Base-by-base conservation (phyloP, 2,888 invertebrate species). In the Cerastis leucographa region DNA sequence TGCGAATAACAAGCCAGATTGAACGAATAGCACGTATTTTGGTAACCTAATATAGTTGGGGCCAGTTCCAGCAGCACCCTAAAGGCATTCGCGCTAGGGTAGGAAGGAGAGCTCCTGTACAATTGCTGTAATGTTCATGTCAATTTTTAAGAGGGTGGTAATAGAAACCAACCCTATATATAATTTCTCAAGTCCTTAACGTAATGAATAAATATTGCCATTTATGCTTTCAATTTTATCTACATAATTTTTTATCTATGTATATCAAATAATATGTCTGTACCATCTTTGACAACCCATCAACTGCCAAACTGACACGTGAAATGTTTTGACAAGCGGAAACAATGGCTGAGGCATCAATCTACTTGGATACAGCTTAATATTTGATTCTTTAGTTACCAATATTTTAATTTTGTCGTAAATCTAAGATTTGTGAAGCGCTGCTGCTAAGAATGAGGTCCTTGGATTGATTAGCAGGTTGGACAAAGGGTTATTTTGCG, bases 251-350 rank as follows among this genome's bases (percentile, higher is more conserved):
- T 12, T 1, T 25, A 69, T 19, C 4, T 19, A 19, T 25, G 0
- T 22, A 25, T 35, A 65, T 35, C 35, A 12, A 25, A n/a, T n/a
- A 49, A 4, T 40, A 46, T 19, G 51, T 11, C 0, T 54, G 7
- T 35, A 11, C 8, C 14, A 59, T 42, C 6, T 46, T 59, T 71
- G 68, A 42, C 67, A 59, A 56, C 4, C 44, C 29, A 71, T 76
- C 44, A 65, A 11, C 71, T 54, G 71, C 14, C 68, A 76, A 68
- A 71, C 40, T 29, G 3, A 4, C 64, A 54, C 6, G 22, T 51
- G 64, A 69, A 42, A 72, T 71, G 77, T n/a, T 71, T 68, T 69
- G 78, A 69, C 25, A 66, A 25, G 25, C 68, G 19, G 54, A 35
- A 54, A 71, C 68, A 71, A 69, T 61, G 35, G 22, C 22, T 56